These are phyloP conservation scores for Steinernema hermaphroditum DNA, from an alignment of 2,888 invertebrate species.

Conservation along the genomic window DNA sequence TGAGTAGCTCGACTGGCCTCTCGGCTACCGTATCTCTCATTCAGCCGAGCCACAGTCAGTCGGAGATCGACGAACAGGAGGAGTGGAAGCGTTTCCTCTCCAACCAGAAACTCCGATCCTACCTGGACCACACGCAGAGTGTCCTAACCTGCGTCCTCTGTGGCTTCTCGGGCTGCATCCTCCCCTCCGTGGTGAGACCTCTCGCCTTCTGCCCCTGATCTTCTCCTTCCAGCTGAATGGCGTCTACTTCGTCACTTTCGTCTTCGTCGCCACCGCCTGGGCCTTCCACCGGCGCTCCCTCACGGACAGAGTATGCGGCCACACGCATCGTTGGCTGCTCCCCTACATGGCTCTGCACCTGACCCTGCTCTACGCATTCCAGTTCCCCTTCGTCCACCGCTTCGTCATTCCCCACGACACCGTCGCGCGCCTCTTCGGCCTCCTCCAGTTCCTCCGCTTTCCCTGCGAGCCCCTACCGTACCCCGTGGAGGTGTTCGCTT, in stretches of 20 bases:
- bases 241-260: conserved; percentile 11
- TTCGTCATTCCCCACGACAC: conserved; percentile 1
- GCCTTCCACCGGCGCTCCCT: conserved; percentile 3
- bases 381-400: conserved; percentile 13
- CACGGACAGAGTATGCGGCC: neutral
- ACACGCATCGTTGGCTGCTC: neutral
- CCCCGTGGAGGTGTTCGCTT: conserved; percentile 35
- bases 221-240: neutral
- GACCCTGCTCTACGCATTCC: conserved; percentile 9
- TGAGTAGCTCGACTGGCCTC: neutral
- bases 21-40: neutral
- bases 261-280: conserved; percentile 11
- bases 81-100: conserved; percentile 19
- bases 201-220: neutral
- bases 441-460: conserved; percentile 10
- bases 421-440: conserved; percentile 8
- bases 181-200: neutral
- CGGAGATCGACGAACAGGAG: conserved; percentile 8
- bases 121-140: conserved; percentile 11
- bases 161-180: neutral
- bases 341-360: conserved; percentile 10
- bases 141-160: conserved; percentile 1
- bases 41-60: conserved; percentile 5
- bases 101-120: conserved; percentile 1
- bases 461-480: conserved; percentile 33